A percentile compares a stretch with the other conserved stretches of the same genome.
Conservation (phyloP, 2,888 invertebrate genomes). For the Polydrusus pterygomalis region DNA sequence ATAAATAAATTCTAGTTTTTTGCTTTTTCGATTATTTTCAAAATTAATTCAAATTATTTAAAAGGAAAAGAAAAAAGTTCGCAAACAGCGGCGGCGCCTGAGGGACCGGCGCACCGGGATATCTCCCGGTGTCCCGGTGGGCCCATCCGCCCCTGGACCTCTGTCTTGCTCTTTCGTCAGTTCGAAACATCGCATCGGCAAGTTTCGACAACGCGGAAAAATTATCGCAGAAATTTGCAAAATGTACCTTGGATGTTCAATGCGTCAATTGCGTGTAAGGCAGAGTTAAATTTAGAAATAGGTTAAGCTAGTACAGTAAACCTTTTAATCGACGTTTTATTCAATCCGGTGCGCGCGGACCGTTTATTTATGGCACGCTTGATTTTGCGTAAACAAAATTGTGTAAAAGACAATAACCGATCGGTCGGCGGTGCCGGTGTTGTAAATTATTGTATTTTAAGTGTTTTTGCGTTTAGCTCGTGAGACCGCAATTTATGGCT, state of each 20-base stretch:
- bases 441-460: constrained; percentile 28
- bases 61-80: no score
- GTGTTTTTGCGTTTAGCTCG: constrained; percentile 18
- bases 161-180: neutral
- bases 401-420: constrained; percentile 28
- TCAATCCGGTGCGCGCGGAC: constrained; percentile 29
- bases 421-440: constrained; percentile 18
- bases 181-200: neutral
- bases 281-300: constrained; percentile 42
- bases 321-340: constrained; percentile 42
- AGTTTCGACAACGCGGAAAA: neutral
- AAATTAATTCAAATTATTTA: no score
- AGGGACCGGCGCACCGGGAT: no score
- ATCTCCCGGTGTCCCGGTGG: no score
- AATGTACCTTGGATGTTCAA: neutral
- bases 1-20: no score
- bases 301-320: constrained; percentile 46
- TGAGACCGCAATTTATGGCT: constrained; percentile 21
- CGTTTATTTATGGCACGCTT: constrained; percentile 25
- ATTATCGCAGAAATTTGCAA: neutral
- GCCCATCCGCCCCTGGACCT: no score
- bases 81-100: no score
- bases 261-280: constrained; percentile 5
- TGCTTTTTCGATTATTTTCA: no score
- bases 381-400: constrained; percentile 38